Conservation (phyloP, 2,113 vertebrate genomes). For the Apteryx owenii region DNA sequence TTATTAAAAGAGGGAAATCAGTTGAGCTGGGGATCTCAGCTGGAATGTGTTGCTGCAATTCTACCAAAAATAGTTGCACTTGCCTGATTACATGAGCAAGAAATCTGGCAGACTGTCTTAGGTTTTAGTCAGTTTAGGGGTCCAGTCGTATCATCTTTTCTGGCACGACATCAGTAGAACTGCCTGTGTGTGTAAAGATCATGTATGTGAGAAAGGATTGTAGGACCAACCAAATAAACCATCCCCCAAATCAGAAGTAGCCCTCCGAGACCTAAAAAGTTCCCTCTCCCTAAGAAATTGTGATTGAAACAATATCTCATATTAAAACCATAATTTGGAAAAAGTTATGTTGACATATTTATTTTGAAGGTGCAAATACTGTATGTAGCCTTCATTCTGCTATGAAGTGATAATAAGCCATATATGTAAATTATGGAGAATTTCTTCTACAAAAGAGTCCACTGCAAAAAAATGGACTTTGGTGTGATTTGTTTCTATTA, state of each 20-base stretch:
- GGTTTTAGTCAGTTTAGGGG: background rate
- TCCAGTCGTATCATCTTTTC: background rate
- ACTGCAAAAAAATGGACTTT: constrained; percentile 18
- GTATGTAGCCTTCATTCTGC: constrained; percentile 1
- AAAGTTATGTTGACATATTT: background rate
- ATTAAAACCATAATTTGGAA: background rate
- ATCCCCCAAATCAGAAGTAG: too few species aligned
- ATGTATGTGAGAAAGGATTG: fast-evolving
- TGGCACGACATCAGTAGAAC: background rate
- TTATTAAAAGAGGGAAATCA: background rate
- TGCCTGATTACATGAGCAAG: fast-evolving
- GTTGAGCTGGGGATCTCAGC: background rate
- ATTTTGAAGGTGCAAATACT: background rate
- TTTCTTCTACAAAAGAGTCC: constrained; percentile 48
- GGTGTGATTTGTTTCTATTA: constrained; percentile 71
- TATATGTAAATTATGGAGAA: constrained; percentile 53
- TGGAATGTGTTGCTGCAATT: fast-evolving
- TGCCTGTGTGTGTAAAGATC: background rate
- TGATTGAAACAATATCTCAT: background rate
- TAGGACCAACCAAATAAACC: background rate
- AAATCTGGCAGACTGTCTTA: background rate
- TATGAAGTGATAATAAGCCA: constrained; percentile 27
- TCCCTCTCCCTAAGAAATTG: background rate
- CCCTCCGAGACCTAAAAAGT: fast-evolving
- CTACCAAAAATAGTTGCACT: background rate